A percentile compares a stretch with the other conserved stretches of the same genome.
Evolutionary conservation across 2,888 invertebrate genomes (phyloP).

Genomic region (Gari tellinella): DNA sequence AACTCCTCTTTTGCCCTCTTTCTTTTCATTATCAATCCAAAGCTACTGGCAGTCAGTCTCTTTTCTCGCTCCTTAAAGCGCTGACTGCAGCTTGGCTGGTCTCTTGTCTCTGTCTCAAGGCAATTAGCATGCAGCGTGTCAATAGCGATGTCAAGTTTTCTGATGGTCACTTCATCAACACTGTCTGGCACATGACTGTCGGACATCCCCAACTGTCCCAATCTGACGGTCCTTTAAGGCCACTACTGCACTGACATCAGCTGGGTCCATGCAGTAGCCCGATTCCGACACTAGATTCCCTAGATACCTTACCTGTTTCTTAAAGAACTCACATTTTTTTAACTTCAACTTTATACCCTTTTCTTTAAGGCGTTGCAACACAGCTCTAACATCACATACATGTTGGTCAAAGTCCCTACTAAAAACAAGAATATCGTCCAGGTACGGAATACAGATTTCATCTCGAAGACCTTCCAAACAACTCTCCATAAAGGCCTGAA

Average conservation of each 20-base stretch:
- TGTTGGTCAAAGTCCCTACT: conserved; percentile 54
- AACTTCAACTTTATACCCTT: conserved; percentile 54
- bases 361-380: conserved; percentile 36
- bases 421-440: conserved; percentile 57
- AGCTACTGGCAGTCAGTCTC: too few relatives aligned
- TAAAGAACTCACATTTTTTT: conserved; percentile 54
- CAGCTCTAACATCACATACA: conserved; percentile 35
- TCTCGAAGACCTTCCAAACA: too few relatives aligned
- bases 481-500: conserved; percentile 53
- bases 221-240: conserved; percentile 29
- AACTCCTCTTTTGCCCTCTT: too few relatives aligned
- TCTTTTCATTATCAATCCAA: too few relatives aligned
- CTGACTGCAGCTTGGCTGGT: too few relatives aligned
- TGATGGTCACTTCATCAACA: too few relatives aligned
- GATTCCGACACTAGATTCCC: conserved; percentile 47
- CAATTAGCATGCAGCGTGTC: too few relatives aligned
- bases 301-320: conserved; percentile 46
- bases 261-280: conserved; percentile 24
- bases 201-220: conserved; percentile 27
- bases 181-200: too few relatives aligned
- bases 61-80: too few relatives aligned
- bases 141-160: too few relatives aligned
- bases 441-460: conserved; percentile 46
- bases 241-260: conserved; percentile 14
- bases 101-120: too few relatives aligned